Evolutionary conservation across 2,888 invertebrate species (phyloP).

Genomic region (Drosophila affinis): DNA sequence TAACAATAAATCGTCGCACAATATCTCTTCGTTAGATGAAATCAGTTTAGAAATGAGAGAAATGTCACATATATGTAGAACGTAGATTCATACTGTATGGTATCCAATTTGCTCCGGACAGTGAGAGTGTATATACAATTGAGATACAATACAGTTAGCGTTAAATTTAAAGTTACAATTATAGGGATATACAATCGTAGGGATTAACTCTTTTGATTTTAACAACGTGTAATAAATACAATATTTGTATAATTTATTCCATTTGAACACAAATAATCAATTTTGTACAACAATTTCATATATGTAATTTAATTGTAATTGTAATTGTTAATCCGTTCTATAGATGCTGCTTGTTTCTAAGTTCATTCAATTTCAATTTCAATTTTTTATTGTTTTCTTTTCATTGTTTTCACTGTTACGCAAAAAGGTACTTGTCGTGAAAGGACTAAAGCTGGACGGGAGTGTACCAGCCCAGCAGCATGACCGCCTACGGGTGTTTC

Average conservation of each 20-base stretch:
- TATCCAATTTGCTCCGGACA: slow-evolving; percentile 33
- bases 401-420: slow-evolving; percentile 76
- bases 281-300: slow-evolving; percentile 43
- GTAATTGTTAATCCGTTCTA: neutral
- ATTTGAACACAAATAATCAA: slow-evolving; percentile 43
- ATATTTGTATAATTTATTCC: slow-evolving; percentile 28
- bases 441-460: slow-evolving; percentile 68
- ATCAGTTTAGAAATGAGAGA: slow-evolving; percentile 42
- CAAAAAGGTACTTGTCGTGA: slow-evolving; percentile 81
- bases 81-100: slow-evolving; percentile 12
- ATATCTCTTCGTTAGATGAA: slow-evolving; percentile 33
- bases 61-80: slow-evolving; percentile 11
- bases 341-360: slow-evolving; percentile 24
- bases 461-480: slow-evolving; percentile 39
- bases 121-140: slow-evolving; percentile 41
- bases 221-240: slow-evolving; percentile 63
- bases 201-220: slow-evolving; percentile 40
- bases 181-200: too few relatives aligned
- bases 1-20: slow-evolving; percentile 29
- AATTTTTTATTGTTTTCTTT: slow-evolving; percentile 77
- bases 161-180: neutral
- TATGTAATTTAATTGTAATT: slow-evolving; percentile 27
- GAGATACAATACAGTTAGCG: slow-evolving; percentile 34
- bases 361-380: slow-evolving; percentile 9
- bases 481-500: slow-evolving; percentile 43